Evolutionary conservation across 1,140 invertebrate species (phyloP).

Genomic region (Drosophila erecta): DNA sequence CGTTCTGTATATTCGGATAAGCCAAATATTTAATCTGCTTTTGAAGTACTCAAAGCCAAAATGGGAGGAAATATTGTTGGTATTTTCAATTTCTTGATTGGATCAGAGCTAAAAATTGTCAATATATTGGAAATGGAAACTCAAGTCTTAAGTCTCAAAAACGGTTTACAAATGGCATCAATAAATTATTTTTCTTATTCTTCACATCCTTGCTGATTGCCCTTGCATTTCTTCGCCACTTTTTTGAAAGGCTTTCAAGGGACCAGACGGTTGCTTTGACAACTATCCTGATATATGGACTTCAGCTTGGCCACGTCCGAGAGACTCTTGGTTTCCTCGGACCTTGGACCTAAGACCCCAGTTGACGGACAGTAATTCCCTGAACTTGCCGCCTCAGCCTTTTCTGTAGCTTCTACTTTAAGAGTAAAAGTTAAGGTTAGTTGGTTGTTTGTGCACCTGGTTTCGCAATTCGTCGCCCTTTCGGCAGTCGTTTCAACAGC

Average conservation of each 20-base stretch:
- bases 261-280: constrained; percentile 5
- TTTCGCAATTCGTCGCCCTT: constrained; percentile 25
- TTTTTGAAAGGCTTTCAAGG: constrained; percentile 3
- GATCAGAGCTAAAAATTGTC: no score
- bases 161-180: neutral
- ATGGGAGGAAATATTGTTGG: no score
- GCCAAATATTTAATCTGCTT: constrained; percentile 12
- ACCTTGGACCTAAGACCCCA: constrained; percentile 51
- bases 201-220: constrained; percentile 43
- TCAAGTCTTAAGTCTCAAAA: neutral
- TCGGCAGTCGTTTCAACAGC: constrained; percentile 6
- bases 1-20: constrained; percentile 27
- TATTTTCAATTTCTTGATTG: no score
- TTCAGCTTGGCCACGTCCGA: neutral
- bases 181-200: constrained; percentile 17
- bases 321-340: constrained; percentile 4
- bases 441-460: neutral
- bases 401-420: neutral
- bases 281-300: constrained; percentile 58
- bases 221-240: neutral
- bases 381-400: constrained; percentile 6
- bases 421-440: constrained; percentile 2
- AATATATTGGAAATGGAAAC: no score
- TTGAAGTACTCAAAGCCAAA: neutral
- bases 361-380: constrained; percentile 70